Evolutionary conservation across 2,113 vertebrate genomes (phyloP), one percentile per base, ranked within the genome.

Genomic region (Notarius lentiginosus): DNA sequence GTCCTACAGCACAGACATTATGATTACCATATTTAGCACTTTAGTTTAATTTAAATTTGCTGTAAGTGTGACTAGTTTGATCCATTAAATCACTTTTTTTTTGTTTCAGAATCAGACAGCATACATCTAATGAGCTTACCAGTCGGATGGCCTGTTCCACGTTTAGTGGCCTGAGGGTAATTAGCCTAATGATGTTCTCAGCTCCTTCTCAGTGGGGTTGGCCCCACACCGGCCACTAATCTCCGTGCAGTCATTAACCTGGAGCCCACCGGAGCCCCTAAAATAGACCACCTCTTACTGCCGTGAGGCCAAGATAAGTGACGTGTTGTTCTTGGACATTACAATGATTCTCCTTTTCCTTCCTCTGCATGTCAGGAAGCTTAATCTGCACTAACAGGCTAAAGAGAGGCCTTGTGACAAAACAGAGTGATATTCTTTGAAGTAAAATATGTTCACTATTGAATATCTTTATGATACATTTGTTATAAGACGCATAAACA

Each of bases 201-300:
- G 82, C 65, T 86, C 81, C 84, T 22, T 86, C 91, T 91, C 92
- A 92, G 65, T 30, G 90, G 92, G 93, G 91, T 82, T n/a, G 82
- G 60, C 79, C 87, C 72, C 91, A 93, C 92, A 91, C 86, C 65
- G 89, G 93, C 92, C 89, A 92, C 92, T 94, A 94, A 95, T 93
- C 94, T 93, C 53, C 86, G 90, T 92, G 90, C 89, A 92, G 93
- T 95, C 92, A 95, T 95, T 95, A 95, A 94, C 94, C 93, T 94
- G 94, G 70, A 88, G 81, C 81, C 83, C 65, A 88, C 80, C 75
- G 84, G 84, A 66, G 89, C 60, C 34, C 70, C 82, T 49, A 76
- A 76, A 76, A 88, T 84, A 84, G 87, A 83, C 75, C 79, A 79
- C 56, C 68, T 75, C 84, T 86, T 60, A 86, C 53, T 79, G 11